Evolutionary conservation across 2,113 vertebrate genomes (phyloP).

Genomic region (Tretioscincus oriximinensis): DNA sequence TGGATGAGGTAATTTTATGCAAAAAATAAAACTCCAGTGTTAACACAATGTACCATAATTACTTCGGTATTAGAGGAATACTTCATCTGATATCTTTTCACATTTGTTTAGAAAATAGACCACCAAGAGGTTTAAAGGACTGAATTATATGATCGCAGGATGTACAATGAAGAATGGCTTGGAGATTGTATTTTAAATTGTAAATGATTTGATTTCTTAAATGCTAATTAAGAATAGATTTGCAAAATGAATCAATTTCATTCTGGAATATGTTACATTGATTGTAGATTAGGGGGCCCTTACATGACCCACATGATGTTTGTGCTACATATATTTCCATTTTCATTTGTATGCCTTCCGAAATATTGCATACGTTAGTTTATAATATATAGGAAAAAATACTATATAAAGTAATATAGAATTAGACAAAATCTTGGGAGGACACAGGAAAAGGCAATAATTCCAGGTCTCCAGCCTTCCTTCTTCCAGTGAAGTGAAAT

Average conservation of each 20-base stretch:
- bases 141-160: neutral
- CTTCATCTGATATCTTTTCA: neutral
- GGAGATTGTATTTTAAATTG: neutral
- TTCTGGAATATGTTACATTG: neutral
- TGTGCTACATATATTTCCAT: no score
- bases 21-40: neutral
- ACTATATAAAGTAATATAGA: no score
- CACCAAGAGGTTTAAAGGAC: neutral
- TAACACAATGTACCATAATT: neutral
- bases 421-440: no score
- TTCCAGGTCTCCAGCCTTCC: no score
- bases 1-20: conserved; percentile 84
- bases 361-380: no score
- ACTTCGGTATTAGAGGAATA: neutral
- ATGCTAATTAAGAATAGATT: neutral
- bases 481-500: no score
- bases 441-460: no score
- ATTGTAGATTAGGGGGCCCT: no score
- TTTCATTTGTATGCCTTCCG: no score
- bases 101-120: neutral
- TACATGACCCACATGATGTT: no score
- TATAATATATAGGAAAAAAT: no score
- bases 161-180: no score
- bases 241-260: neutral
- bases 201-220: neutral